Evolutionary conservation across 2,888 invertebrate genomes (phyloP).

Genomic region (Diarsia brunnea): DNA sequence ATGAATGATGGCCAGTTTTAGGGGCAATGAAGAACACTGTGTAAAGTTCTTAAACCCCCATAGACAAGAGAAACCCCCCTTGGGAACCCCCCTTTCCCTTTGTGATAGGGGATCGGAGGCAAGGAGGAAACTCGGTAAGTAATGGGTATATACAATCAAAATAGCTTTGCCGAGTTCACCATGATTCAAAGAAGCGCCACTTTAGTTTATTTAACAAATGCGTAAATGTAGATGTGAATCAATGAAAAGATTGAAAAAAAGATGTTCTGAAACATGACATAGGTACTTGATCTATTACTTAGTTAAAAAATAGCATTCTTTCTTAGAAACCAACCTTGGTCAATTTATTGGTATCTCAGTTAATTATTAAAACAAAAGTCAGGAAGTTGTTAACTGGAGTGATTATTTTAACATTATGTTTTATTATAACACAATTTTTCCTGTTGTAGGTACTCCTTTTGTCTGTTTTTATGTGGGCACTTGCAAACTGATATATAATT

Average conservation of each 20-base stretch:
- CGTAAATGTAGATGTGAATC: slow-evolving; percentile 41
- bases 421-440: background rate
- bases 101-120: too few relatives aligned
- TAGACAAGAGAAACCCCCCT: too few relatives aligned
- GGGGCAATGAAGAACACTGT: too few relatives aligned
- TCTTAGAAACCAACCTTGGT: slow-evolving; percentile 27
- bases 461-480: background rate
- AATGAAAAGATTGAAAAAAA: slow-evolving; percentile 18
- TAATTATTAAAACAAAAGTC: slow-evolving; percentile 32
- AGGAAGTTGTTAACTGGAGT: slow-evolving; percentile 47
- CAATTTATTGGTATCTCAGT: slow-evolving; percentile 28
- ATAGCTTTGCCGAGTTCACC: background rate
- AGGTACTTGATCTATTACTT: slow-evolving; percentile 19
- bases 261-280: slow-evolving; percentile 11
- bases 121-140: too few relatives aligned
- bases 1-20: too few relatives aligned
- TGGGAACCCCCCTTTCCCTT: too few relatives aligned
- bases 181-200: slow-evolving; percentile 8
- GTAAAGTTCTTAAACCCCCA: too few relatives aligned
- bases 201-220: slow-evolving; percentile 22
- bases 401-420: slow-evolving; percentile 16
- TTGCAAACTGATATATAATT: background rate
- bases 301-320: slow-evolving; percentile 8
- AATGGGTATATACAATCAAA: too few relatives aligned
- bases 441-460: background rate